Base-by-base conservation (phyloP, 2,797 vertebrate genomes). In the Karalla daura region DNA sequence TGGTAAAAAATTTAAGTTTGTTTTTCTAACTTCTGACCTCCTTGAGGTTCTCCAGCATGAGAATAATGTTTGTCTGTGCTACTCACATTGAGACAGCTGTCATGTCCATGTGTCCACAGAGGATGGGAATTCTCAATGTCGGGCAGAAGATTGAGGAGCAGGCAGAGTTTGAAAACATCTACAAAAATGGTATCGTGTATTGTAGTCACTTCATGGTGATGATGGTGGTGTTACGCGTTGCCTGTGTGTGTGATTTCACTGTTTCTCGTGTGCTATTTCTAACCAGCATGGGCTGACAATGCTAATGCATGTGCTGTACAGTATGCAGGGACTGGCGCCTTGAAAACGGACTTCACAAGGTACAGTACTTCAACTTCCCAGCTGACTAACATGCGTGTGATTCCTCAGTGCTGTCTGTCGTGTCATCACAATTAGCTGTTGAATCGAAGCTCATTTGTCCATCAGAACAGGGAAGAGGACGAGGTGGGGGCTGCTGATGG, bases 271-370 rank as follows among this genome's bases (percentile, higher is more conserved):
- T 86, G 68, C 79, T 77, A 71, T 78, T 35, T 78, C 72, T 87
- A 83, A 84, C 70, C 88, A 99, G 98, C 96, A 43, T 99, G 97
- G 98, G 98, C 98, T 77, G 98, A 99, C 91, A 99, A 99, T 24
- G 98, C 98, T 60, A 97, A 99, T 78, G 97, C 97, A 78, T 99
- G 97, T 85, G 98, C 98, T 90, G 96, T 97, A 73, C 98, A 99
- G 78, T 99, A 99, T 10, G 97, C 97, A 9, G 98, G 98, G 70
- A 99, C 98, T 0, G 98, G 97, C 83, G 98, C 98, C 76, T 92
- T 99, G 88, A 99, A 99, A 94, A 99, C 97, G 0, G 97, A 99
- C 91, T 99, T 96, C 68, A 99, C 97, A 37, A 97, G 97, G 98
- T 91, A 93, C 25, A 32, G 50, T 55, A n/a, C 27, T 6, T 4